These are phyloP conservation scores for Ditula angustiorana DNA, from an alignment of 2,888 invertebrate species.

Conservation along the genomic window DNA sequence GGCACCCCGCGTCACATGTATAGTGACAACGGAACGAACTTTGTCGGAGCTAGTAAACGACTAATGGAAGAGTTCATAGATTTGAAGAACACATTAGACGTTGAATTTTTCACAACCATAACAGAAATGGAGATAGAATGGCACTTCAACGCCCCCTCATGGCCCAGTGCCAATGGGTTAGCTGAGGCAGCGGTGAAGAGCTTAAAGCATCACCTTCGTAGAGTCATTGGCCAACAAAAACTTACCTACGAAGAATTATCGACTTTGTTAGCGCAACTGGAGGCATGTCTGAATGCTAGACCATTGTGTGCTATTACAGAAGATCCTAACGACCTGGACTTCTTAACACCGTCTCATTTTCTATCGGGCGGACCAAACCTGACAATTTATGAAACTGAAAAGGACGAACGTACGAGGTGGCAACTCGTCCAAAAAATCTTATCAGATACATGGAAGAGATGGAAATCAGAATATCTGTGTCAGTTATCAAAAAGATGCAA, in stretches of 20 bases:
- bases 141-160: too few species aligned
- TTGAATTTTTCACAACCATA: too few species aligned
- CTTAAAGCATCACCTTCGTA: conserved; percentile 34
- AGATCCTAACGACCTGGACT: conserved; percentile 45
- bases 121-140: too few species aligned
- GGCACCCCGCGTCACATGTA: too few species aligned
- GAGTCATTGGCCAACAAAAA: conserved; percentile 47
- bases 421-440: too few species aligned
- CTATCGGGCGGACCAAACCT: conserved; percentile 43
- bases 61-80: too few species aligned
- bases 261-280: conserved; percentile 46
- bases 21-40: too few species aligned
- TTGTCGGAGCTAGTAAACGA: too few species aligned
- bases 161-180: too few species aligned
- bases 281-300: conserved; percentile 46
- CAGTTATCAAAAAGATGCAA: conserved; percentile 39
- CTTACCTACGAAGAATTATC: conserved; percentile 46
- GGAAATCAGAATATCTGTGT: conserved; percentile 41
- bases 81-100: too few species aligned
- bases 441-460: conserved; percentile 35
- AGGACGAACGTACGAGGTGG: too few species aligned
- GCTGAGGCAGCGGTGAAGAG: too few species aligned
- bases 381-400: conserved; percentile 42
- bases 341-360: conserved; percentile 47
- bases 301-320: conserved; percentile 45